Evolutionary conservation across 2,113 vertebrate species (phyloP), one percentile per base, ranked within the genome.

Genomic region (Channa maculata): DNA sequence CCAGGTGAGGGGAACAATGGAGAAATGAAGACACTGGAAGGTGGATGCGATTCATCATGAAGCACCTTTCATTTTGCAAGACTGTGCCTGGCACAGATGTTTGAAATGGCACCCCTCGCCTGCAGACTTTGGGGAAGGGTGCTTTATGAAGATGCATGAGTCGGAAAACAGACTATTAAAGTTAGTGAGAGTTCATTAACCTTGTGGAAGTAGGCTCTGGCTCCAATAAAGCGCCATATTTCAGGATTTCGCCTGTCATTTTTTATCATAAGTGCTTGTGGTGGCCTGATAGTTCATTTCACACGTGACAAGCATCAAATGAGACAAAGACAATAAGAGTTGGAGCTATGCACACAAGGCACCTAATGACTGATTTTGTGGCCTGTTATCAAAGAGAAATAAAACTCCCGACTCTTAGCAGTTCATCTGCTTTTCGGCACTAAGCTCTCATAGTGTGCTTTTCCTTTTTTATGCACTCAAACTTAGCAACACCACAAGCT

Each of bases 121-220:
- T 76, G 78, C 70, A 88, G 87, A 89, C 84, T 84, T 82, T 63
- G 75, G 84, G 77, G 80, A 84, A 84, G 81, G 86, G 65, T 15
- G 68, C 85, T 91, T 93, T 88, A 91, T 93, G 88, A 85, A 92
- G 90, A 91, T 68, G 86, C 91, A 91, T 87, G 89, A 83, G 87
- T 72, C 48, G 71, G 80, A 87, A 88, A 90, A 88, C 84, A 81
- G 83, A 86, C 86, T 81, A 89, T 90, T 87, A 90, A 87, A 92
- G 87, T 88, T 90, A 86, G 88, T 60, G 78, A 84, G 86, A 92
- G 85, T 91, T 92, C 88, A 90, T 90, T 93, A 92, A 90, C 90
- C 88, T 91, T 86, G 89, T 89, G 77, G 79, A 85, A 90, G 82
- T 76, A 68, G 77, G 82, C 66, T 75, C 75, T 14, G 76, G 79